Evolutionary conservation across 2,888 invertebrate genomes (phyloP).

Genomic region (Elegia similella): DNA sequence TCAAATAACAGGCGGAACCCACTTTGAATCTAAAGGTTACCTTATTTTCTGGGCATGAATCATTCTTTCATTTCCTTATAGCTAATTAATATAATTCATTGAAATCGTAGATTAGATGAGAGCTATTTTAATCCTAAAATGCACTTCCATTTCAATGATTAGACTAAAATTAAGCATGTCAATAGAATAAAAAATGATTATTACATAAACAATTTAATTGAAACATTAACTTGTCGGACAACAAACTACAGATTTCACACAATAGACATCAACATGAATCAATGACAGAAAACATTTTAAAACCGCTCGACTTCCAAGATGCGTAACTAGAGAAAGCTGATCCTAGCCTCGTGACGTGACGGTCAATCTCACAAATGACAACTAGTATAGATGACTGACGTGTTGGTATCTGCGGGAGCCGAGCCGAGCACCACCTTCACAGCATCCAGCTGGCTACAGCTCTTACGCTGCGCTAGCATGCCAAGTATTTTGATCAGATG

Average conservation of each 20-base stretch:
- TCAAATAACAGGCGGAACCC: conserved; percentile 61
- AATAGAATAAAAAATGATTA: conserved; percentile 76
- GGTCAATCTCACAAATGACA: conserved; percentile 64
- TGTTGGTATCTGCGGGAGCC: conserved; percentile 39
- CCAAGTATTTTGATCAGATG: too few species aligned
- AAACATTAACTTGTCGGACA: conserved; percentile 77
- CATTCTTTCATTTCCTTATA: conserved; percentile 54
- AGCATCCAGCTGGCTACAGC: neutral
- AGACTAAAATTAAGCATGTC: conserved; percentile 77
- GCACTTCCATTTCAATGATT: conserved; percentile 72
- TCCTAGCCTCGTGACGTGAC: conserved; percentile 44
- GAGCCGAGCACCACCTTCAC: conserved; percentile 3
- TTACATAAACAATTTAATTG: conserved; percentile 79
- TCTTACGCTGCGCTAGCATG: neutral
- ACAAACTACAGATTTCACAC: conserved; percentile 76
- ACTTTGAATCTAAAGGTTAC: conserved; percentile 45
- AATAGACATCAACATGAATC: conserved; percentile 61
- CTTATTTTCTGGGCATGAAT: conserved; percentile 53
- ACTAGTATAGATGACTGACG: conserved; percentile 54
- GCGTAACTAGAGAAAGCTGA: conserved; percentile 40
- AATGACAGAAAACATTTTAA: conserved; percentile 52
- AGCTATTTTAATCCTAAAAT: conserved; percentile 69
- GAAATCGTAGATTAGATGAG: conserved; percentile 60
- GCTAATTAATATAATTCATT: conserved; percentile 63
- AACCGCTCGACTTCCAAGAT: conserved; percentile 34